Conservation (phyloP, 2,888 invertebrate species). For the Trissoscelio sp. region DNA sequence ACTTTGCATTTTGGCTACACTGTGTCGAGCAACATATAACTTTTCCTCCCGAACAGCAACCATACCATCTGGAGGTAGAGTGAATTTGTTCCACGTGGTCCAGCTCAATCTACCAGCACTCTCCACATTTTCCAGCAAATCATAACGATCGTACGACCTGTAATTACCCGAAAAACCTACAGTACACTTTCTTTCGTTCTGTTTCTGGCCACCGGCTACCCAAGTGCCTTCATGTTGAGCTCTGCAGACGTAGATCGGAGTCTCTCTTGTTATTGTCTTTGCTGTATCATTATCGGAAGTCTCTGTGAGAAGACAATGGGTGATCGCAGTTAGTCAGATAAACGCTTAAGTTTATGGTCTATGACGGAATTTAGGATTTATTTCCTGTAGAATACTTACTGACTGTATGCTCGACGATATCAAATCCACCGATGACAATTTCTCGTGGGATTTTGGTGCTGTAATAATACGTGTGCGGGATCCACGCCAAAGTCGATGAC, state of each 20-base stretch:
- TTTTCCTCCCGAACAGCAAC: conserved; percentile 85
- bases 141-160: conserved; percentile 86
- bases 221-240: conserved; percentile 89
- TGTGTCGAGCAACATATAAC: conserved; percentile 84
- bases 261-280: conserved; percentile 21
- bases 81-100: conserved; percentile 90
- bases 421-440: conserved; percentile 86
- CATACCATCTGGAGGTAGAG: conserved; percentile 87
- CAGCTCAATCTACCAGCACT: conserved; percentile 90
- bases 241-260: conserved; percentile 88
- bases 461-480: conserved; percentile 85
- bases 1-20: conserved; percentile 70
- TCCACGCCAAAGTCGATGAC: conserved; percentile 86
- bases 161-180: conserved; percentile 86
- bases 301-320: conserved; percentile 6
- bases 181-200: conserved; percentile 86
- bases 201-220: conserved; percentile 89
- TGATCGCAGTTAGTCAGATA: background rate
- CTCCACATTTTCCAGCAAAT: conserved; percentile 91
- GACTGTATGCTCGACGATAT: conserved; percentile 45
- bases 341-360: background rate
- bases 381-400: conserved; percentile 22
- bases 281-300: conserved; percentile 38
- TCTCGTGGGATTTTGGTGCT: conserved; percentile 86
- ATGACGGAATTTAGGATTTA: background rate